Evolutionary conservation across 1,140 invertebrate genomes (phyloP).

Genomic region (Dinoponera quadriceps): DNA sequence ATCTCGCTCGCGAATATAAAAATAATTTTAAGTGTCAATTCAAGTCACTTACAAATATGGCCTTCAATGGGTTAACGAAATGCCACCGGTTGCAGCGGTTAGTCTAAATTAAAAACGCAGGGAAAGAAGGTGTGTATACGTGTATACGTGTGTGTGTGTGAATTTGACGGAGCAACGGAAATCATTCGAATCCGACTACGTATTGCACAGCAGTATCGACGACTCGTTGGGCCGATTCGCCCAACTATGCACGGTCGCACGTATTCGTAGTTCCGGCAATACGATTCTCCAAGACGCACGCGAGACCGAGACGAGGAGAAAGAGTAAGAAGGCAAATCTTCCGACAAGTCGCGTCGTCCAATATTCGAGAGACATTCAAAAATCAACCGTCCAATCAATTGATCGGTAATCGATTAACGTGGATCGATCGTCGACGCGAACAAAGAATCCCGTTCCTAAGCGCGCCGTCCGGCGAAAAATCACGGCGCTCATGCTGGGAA

Average conservation of each 20-base stretch:
- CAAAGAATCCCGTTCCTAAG: constrained; percentile 9
- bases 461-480: neutral
- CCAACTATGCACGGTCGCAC: neutral
- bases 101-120: neutral
- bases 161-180: neutral
- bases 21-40: constrained; percentile 11
- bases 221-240: neutral
- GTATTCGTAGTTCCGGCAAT: neutral
- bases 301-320: no score
- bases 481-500: neutral
- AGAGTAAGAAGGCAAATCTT: no score
- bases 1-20: neutral
- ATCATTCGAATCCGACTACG: constrained; percentile 6
- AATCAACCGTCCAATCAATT: neutral
- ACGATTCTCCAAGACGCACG: neutral
- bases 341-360: no score
- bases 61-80: constrained; percentile 33
- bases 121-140: neutral
- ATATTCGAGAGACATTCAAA: neutral
- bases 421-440: neutral
- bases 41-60: neutral
- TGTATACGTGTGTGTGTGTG: no score
- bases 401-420: neutral
- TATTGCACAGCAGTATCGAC: neutral
- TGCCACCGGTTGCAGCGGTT: neutral